Evolutionary conservation across 2,888 invertebrate species (phyloP), one percentile per base, ranked within the genome.

Genomic region (Drosophila anomalata): DNA sequence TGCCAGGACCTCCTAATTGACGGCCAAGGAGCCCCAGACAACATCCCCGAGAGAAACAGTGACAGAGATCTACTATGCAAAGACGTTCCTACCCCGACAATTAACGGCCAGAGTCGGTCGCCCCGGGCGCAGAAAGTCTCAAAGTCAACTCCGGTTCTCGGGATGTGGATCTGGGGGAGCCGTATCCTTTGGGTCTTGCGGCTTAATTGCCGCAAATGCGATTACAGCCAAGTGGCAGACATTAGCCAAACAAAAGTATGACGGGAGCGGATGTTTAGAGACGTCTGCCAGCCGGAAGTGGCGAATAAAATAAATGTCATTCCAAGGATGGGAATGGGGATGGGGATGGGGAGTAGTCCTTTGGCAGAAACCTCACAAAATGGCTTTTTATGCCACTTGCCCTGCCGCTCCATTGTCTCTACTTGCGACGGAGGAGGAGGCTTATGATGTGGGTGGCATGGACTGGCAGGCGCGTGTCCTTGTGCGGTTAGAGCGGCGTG

Each of bases 181-280:
- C 9, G 29, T 9, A 29, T 29, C 29, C 29, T 29, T 29, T 29
- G 29, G 81, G 67, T 70, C 58, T 11, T 42, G 14, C 73, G 82
- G 80, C 78, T 90, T 91, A 91, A 91, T 91, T 91, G 90, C 84
- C 90, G 85, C 80, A 88, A 91, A 91, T 90, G 84, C 86, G 87
- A 90, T 91, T 91, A 91, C 78, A 88, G 87, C 87, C 90, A 90
- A 91, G 89, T 89, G 87, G 80, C 87, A 86, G 87, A 77, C 86
- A 89, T 89, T 88, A 87, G 76, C 75, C 75, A 77, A 79, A 87
- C 82, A 85, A 85, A 85, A 84, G 82, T 83, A 81, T 87, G 82
- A 87, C 71, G 86, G 71, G 56, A 61, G 68, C 85, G 85, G 82
- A 82, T 82, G 86, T 82, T 86, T 72, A 59, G 63, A 80, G 82